Evolutionary conservation across 2,797 vertebrate genomes (phyloP).

Genomic region (Tolypeutes matacus): DNA sequence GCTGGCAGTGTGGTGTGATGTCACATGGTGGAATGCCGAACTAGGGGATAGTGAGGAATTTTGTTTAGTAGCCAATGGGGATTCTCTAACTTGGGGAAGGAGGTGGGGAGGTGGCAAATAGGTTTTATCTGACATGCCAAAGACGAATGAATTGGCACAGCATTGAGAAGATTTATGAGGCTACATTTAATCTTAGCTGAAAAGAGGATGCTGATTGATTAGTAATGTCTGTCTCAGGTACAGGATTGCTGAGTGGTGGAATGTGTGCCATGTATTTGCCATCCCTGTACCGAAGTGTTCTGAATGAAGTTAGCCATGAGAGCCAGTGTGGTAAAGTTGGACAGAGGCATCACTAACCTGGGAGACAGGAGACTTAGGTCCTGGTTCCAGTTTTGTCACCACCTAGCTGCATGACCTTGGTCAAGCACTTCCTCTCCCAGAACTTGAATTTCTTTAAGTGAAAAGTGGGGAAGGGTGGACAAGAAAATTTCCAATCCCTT

Average conservation of each 20-base stretch:
- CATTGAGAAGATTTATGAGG: not conserved
- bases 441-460: not conserved
- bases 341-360: not conserved
- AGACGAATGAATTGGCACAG: not conserved
- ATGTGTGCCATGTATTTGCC: not conserved
- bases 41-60: not conserved
- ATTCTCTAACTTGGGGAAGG: not conserved
- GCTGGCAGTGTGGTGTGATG: not conserved
- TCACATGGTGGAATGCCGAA: not conserved
- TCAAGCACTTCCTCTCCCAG: not conserved
- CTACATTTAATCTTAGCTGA: not conserved
- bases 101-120: not conserved
- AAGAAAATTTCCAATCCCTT: not conserved
- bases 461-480: not conserved
- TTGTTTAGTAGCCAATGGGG: not conserved
- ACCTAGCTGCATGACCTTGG: not conserved
- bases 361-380: not conserved
- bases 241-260: not conserved
- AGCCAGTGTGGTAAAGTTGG: not conserved
- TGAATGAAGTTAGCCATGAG: not conserved
- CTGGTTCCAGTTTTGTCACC: not conserved
- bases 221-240: conserved; percentile 37
- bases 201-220: not conserved
- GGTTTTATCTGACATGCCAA: conserved; percentile 8
- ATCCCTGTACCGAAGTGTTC: not conserved